Conservation (phyloP, 1,140 invertebrate genomes). For the Drosophila mayri region DNA sequence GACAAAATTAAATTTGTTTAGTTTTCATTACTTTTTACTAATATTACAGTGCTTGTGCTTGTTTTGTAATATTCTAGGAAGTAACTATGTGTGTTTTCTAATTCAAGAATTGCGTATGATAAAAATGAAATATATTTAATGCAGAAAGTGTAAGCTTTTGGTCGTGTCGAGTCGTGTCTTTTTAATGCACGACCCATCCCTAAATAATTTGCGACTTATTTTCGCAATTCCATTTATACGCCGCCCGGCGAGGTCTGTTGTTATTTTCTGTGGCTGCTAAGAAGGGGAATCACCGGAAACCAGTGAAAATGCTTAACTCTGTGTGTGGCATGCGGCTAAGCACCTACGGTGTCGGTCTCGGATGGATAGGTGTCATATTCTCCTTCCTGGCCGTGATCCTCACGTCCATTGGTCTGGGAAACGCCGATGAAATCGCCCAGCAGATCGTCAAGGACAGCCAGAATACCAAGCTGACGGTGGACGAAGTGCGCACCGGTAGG, state of each 20-base stretch:
- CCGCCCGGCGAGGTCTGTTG: background rate
- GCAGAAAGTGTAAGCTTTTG: background rate
- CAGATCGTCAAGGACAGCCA: background rate
- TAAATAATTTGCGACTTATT: constrained; percentile 1
- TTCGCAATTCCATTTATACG: background rate
- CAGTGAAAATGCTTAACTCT: constrained; percentile 51
- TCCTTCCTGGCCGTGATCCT: constrained; percentile 28
- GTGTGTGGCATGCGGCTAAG: constrained; percentile 55
- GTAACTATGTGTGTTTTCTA: no score
- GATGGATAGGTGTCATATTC: constrained; percentile 50
- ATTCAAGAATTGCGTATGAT: no score
- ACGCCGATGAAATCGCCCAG: constrained; percentile 29
- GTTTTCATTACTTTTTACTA: no score
- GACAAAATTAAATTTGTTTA: no score
- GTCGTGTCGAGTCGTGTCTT: background rate
- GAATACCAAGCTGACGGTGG: background rate
- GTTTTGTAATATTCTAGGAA: no score
- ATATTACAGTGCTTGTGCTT: no score
- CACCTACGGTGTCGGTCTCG: constrained; percentile 60
- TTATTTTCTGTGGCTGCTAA: background rate
- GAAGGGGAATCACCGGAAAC: background rate
- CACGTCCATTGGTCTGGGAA: constrained; percentile 11
- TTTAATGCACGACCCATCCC: background rate
- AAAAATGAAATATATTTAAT: no score
- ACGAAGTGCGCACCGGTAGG: constrained; percentile 33